Evolutionary conservation across 2,888 invertebrate genomes (phyloP), one percentile per base, ranked within the genome.

Genomic region (Himalopsyche japonica): DNA sequence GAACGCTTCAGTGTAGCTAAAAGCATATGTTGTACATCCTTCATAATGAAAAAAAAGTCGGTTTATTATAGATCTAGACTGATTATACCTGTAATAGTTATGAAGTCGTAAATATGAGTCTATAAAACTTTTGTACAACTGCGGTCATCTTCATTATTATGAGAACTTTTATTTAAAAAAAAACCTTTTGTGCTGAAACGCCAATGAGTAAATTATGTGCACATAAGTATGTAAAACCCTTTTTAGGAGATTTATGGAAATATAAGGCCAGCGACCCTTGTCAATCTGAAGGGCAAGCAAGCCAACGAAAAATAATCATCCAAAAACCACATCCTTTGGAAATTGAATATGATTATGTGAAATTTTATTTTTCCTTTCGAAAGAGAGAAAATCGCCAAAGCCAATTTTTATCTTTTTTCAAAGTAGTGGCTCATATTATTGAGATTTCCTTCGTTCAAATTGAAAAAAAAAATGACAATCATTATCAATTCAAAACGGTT

Each of bases 261-360:
- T 78, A 34, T 43, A 24, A 37, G 76, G 76, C 34, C 30, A 30
- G 76, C 32, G 34, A 78, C 78, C 78, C 78, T 37, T 78, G 78
- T 78, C 78, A 78, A 78, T 78, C 78, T 37, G 24, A 78, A 34
- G 57, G 57, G 57, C 57, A 57, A 57, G 57, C 43, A 37, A 43
- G 43, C 78, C 76, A 32, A 76, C 76, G 76, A 76, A 76, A 76
- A 76, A 76, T 76, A 34, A 76, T 76, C 76, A 76, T 34, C 30
- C 76, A 76, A 76, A 76, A 76, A 76, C 76, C 76, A 76, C 78
- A 78, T 78, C 78, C 78, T 78, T 78, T 78, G 34, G 15, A 78
- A 78, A 78, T 78, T 78, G 78, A 78, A 78, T 78, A 37, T 78
- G 37, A 43, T 78, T 37, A 78, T 78, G 37, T 43, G 24, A 43